Base-by-base conservation (phyloP, 2,888 invertebrate genomes). In the Epiblema foenella region DNA sequence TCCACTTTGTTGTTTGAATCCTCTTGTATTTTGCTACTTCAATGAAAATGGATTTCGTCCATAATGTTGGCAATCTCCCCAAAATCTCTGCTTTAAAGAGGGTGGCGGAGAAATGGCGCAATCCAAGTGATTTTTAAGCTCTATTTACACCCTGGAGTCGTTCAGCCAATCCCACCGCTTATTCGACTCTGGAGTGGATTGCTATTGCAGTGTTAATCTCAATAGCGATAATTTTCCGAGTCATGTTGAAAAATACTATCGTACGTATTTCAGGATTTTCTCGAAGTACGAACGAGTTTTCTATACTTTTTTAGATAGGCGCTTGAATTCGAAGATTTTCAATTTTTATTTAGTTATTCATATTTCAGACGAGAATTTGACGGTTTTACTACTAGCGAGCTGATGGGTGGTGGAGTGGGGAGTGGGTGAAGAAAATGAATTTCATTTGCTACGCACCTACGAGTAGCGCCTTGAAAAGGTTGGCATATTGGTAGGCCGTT, bases 81-180 rank as follows among this genome's bases (percentile, higher is more conserved):
- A 79, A 77, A 78, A 81, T 82, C 83, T 83, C 78, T 78, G 79
- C 78, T 83, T 81, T 77, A 77, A 79, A 81, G 77, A 80, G 83
- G 83, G 82, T 78, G 76, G 78, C 77, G 77, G 75, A 79, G 77
- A 71, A 71, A 67, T 77, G 78, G 74, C 77, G 81, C 80, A 77
- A 77, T 77, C 79, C 79, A 85, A 88, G 85, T 86, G 87, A 86
- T 87, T 87, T 86, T 87, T 84, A 85, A 88, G 85, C 87, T 85
- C 80, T 85, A 85, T 89, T 86, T 88, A 83, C 84, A 82, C 75
- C 77, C 77, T 76, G 80, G 78, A 84, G 82, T 80, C 83, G 83
- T 85, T 85, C 82, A 84, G 79, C 75, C 76, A 77, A 78, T 79
- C 74, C 77, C 75, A 75, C 77, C 66, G 71, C 46, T 63, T 52